These are phyloP conservation scores for Gasterosteus aculeatus DNA, from an alignment of 2,113 vertebrate genomes.

Conservation along the genomic window DNA sequence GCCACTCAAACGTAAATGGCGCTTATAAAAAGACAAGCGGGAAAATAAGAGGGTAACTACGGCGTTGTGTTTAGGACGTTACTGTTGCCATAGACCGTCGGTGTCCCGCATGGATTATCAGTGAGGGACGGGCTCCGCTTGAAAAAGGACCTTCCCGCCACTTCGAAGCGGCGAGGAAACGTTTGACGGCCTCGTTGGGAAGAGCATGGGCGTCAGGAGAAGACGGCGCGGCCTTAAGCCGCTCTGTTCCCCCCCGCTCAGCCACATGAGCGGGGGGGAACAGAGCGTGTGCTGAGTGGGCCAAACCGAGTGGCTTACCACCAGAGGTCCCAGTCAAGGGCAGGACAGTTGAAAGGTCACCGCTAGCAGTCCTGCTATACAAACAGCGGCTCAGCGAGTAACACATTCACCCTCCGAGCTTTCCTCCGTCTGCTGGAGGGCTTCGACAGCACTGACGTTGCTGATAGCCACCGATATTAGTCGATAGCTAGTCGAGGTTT, in stretches of 20 bases:
- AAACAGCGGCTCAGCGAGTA: slow-evolving; percentile 61
- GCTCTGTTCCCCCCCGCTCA: slow-evolving; percentile 72
- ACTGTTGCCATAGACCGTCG: not conserved
- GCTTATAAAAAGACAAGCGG: not conserved
- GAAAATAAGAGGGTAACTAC: not conserved
- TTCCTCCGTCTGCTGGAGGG: slow-evolving; percentile 20
- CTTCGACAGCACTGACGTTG: slow-evolving; percentile 2
- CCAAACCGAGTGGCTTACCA: slow-evolving; percentile 78
- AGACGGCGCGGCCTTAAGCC: slow-evolving; percentile 73
- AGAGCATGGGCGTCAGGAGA: slow-evolving; percentile 58
- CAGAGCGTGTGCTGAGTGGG: slow-evolving; percentile 83
- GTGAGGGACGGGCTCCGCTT: slow-evolving; percentile 49
- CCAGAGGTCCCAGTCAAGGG: slow-evolving; percentile 81
- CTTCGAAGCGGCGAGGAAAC: slow-evolving; percentile 58
- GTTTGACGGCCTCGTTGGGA: slow-evolving; percentile 46
- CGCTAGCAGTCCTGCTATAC: slow-evolving; percentile 60
- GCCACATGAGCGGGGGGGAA: too few species aligned
- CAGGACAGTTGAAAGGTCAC: slow-evolving; percentile 80
- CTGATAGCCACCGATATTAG: not conserved
- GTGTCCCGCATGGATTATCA: slow-evolving; percentile 9
- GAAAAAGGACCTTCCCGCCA: slow-evolving; percentile 57
- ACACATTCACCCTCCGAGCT: slow-evolving; percentile 56
- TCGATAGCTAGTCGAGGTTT: slow-evolving; percentile 2
- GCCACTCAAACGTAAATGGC: not conserved
- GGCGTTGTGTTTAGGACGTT: not conserved